Conservation (phyloP, 2,113 vertebrate genomes). For the Corythaeola cristata region DNA sequence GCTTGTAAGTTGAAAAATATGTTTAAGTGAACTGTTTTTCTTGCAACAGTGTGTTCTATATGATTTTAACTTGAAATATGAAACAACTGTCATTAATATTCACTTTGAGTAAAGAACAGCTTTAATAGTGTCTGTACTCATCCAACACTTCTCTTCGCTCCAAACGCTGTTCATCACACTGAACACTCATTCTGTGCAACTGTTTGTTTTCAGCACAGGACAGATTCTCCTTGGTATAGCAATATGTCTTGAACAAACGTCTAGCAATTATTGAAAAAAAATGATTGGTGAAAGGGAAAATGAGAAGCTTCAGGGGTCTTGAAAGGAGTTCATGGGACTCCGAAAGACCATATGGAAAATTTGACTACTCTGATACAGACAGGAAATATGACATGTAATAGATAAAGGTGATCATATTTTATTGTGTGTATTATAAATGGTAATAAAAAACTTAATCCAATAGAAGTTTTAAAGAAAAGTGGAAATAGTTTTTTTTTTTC, state of each 20-base stretch:
- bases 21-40: not conserved
- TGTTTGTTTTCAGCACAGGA: conserved; percentile 60
- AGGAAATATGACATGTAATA: not conserved
- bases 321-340: conserved; percentile 24
- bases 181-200: conserved; percentile 46
- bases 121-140: conserved; percentile 63
- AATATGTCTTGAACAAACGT: conserved; percentile 65
- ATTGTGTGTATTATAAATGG: not conserved
- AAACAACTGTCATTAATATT: conserved; percentile 66
- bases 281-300: conserved; percentile 52
- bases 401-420: not conserved
- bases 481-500: not conserved
- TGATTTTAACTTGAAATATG: conserved; percentile 10
- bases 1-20: not conserved
- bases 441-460: not conserved
- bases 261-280: conserved; percentile 60
- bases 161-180: conserved; percentile 43
- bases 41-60: not conserved
- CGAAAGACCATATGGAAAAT: conserved; percentile 57
- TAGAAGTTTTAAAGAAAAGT: not conserved
- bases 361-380: conserved; percentile 4
- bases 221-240: conserved; percentile 34
- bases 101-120: conserved; percentile 66
- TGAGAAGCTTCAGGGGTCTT: conserved; percentile 35
- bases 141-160: conserved; percentile 57